Percentiles rank a stretch among this genome's conserved stretches.
These are phyloP conservation scores for Heterotis niloticus DNA, from an alignment of 2,113 vertebrate genomes.

Conservation along the genomic window DNA sequence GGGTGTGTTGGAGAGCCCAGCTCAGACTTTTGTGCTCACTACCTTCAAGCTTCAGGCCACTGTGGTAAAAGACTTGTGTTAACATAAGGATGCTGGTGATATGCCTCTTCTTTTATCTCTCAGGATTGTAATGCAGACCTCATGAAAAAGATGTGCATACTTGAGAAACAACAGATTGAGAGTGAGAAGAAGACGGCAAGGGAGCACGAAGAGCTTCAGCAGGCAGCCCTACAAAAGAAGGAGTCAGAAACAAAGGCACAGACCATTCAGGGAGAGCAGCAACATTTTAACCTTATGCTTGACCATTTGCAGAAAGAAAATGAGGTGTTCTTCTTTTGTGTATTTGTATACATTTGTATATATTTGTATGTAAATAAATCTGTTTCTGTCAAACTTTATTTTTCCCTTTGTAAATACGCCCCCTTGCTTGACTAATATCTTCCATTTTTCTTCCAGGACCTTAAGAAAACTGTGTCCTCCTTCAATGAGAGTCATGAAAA, in stretches of 20 bases:
- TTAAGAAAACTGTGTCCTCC: conserved; percentile 27
- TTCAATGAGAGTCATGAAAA: conserved; percentile 47
- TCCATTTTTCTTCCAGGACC: not conserved
- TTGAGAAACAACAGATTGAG: conserved; percentile 35
- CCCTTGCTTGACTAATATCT: too few relatives aligned
- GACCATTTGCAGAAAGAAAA: not conserved
- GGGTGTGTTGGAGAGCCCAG: conserved; percentile 42
- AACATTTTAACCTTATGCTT: conserved; percentile 6
- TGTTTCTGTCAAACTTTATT: not conserved
- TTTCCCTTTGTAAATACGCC: not conserved
- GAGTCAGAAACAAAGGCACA: conserved; percentile 2
- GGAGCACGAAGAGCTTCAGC: conserved; percentile 22
- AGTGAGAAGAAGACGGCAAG: conserved; percentile 34
- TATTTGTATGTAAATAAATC: not conserved
- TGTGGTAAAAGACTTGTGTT: not conserved
- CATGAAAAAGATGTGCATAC: not conserved
- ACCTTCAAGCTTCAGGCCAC: not conserved
- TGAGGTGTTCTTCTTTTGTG: conserved; percentile 37
- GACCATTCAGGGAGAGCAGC: not conserved
- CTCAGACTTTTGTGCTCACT: not conserved
- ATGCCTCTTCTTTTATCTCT: not conserved
- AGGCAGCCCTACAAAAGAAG: not conserved
- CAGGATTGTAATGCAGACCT: conserved; percentile 21
- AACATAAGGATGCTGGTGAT: not conserved
- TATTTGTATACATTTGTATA: not conserved